Base-by-base conservation (phyloP, 2,113 vertebrate genomes). In the Laticauda laticaudata region DNA sequence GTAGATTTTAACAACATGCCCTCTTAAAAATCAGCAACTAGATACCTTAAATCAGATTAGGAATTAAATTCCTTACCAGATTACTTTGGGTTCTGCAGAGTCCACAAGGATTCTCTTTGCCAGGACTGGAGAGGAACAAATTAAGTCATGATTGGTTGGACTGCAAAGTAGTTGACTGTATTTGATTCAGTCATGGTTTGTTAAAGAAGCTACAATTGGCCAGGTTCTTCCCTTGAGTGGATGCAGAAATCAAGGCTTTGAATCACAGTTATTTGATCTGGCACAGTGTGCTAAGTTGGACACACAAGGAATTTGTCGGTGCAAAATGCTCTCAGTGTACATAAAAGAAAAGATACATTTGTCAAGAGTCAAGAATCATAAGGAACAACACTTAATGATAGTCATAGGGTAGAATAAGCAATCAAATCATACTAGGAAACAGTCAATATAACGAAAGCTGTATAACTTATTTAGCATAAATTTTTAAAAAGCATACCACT, bases 61-160 rank as follows among this genome's bases (percentile, higher is more conserved):
- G 87, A 20, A 61, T 92, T 48, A 18, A 86, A 48, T 91, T 87
- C 61, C 34, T 48, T 92, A 75, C 51, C 4, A 85, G 91, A 90
- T 53, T 51, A n/a, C 3, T 53, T 15, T 85, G 91, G 87, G 2
- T 61, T 95, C 95, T 10, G 11, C 45, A 90, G 11, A 51, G 92
- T n/a, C 88, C 92, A 5, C 0, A n/a, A 15, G 20, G 86, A 3
- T 89, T 61, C 15, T n/a, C 0, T 0, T 89, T 92, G 54, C 24
- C 24, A 56, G 61, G 56, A 43, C 93, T 51, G 9, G 61, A n/a
- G 29, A 69, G 29, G 11, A 69, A 69, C 26, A n/a, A 69, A 69
- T n/a, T n/a, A 69, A 69, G 61, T 69, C 29, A 69, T 29, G 24
- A 26, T 29, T 29, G 59, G 59, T 64, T 26, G 61, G 26, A 64